Evolutionary conservation across 92 coral and sea anemone species (phyloP).

Genomic region (Desmophyllum pertusum): DNA sequence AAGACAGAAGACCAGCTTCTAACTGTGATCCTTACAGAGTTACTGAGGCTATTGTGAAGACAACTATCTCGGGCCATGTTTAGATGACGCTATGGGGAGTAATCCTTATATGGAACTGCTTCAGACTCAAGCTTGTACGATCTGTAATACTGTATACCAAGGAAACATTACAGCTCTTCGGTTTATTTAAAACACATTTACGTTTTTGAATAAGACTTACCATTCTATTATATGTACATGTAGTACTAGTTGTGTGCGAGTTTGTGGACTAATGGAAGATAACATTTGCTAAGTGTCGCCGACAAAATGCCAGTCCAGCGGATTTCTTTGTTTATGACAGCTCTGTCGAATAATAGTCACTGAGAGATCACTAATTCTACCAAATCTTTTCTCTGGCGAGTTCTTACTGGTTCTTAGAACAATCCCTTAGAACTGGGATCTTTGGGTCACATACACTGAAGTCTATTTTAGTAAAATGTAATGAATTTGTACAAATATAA

Average conservation of each 20-base stretch:
- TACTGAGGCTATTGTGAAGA: conserved; percentile 90
- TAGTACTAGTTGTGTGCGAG: not conserved
- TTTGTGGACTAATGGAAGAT: not conserved
- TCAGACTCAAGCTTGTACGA: not conserved
- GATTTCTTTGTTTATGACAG: not conserved
- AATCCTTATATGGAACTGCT: not conserved
- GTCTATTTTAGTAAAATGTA: not conserved
- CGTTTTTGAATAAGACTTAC: not conserved
- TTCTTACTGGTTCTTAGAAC: too few species aligned
- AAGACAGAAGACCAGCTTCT: conserved; percentile 97
- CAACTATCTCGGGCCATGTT: conserved; percentile 56
- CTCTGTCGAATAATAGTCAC: not conserved
- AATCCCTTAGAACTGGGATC: not conserved
- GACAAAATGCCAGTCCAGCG: not conserved
- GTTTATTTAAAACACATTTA: not conserved
- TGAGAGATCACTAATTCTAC: not conserved
- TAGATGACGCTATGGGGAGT: not conserved
- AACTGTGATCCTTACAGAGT: conserved; percentile 98
- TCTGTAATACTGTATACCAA: not conserved
- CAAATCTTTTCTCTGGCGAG: not conserved
- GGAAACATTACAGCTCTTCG: not conserved
- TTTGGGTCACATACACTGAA: not conserved
- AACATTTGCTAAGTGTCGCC: not conserved
- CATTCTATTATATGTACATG: not conserved
- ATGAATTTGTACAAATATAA: not conserved